phyloP scores from a whole-genome alignment of 2,113 vertebrate genomes.

The Perca schrenkii region DNA sequence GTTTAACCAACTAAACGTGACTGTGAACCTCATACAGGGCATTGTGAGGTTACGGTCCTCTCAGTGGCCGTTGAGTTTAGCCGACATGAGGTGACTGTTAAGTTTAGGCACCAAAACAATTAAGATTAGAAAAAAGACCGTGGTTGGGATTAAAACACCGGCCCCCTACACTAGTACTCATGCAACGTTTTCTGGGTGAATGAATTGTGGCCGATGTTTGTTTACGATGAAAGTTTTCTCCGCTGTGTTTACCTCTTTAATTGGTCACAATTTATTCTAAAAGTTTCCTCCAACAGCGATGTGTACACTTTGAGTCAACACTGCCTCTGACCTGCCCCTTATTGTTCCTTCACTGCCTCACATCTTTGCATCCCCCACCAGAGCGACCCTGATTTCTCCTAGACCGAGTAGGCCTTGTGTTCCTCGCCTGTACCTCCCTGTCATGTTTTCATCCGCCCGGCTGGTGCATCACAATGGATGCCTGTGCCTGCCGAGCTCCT shows the following conservation, averaged over 20 bases:
- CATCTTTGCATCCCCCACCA: conserved; percentile 38
- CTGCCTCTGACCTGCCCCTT: conserved; percentile 45
- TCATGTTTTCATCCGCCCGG: conserved; percentile 60
- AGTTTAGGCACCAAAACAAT: too few relatives aligned
- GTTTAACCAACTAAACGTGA: too few relatives aligned
- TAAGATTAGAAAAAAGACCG: too few relatives aligned
- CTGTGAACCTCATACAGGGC: too few relatives aligned
- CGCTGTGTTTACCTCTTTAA: background rate
- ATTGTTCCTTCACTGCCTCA: conserved; percentile 8
- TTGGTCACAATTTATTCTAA: conserved; percentile 24
- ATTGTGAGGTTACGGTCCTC: too few relatives aligned
- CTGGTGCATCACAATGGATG: conserved; percentile 73
- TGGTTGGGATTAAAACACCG: too few relatives aligned
- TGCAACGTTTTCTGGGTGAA: too few relatives aligned
- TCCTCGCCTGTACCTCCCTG: conserved; percentile 41
- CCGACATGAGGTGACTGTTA: too few relatives aligned
- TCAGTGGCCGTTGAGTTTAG: too few relatives aligned
- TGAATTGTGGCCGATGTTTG: too few relatives aligned
- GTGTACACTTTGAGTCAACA: conserved; percentile 29
- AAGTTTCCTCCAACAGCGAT: conserved; percentile 29
- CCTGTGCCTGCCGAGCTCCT: conserved; percentile 59
- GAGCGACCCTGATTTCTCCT: conserved; percentile 56
- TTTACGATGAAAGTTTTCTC: background rate
- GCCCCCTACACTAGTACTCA: too few relatives aligned
- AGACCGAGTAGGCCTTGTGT: conserved; percentile 30